Evolutionary conservation across 2,797 vertebrate genomes (phyloP).

Genomic region (Erithacus rubecula): DNA sequence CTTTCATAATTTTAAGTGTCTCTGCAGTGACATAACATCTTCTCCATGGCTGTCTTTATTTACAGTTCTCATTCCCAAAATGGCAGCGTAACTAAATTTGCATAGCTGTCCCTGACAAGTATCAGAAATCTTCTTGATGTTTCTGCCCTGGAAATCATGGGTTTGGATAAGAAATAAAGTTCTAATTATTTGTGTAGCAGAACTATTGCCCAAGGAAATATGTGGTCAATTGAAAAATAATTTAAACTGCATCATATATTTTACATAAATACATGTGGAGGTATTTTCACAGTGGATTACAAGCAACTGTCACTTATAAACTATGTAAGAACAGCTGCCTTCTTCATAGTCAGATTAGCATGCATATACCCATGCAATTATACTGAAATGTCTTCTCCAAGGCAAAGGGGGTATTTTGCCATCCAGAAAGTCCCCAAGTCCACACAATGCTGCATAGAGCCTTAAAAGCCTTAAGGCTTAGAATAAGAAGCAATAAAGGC

Average conservation of each 20-base stretch:
- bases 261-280: neutral
- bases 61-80: constrained; percentile 20
- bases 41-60: neutral
- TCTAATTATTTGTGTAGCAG: neutral
- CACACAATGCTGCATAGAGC: neutral
- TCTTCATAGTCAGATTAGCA: neutral
- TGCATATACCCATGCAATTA: neutral
- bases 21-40: constrained; percentile 15
- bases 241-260: neutral
- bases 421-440: neutral
- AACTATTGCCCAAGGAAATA: neutral
- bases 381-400: neutral
- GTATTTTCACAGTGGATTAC: neutral
- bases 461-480: neutral
- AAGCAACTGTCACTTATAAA: neutral
- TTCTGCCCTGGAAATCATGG: neutral
- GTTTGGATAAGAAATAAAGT: neutral
- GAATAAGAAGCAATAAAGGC: neutral
- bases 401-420: neutral
- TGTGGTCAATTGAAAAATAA: neutral
- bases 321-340: neutral
- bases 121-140: neutral
- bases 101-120: neutral
- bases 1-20: constrained; percentile 13
- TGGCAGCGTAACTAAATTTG: neutral